phyloP scores from a whole-genome alignment of 2,113 vertebrate genomes.

The Cyprinus carpio region DNA sequence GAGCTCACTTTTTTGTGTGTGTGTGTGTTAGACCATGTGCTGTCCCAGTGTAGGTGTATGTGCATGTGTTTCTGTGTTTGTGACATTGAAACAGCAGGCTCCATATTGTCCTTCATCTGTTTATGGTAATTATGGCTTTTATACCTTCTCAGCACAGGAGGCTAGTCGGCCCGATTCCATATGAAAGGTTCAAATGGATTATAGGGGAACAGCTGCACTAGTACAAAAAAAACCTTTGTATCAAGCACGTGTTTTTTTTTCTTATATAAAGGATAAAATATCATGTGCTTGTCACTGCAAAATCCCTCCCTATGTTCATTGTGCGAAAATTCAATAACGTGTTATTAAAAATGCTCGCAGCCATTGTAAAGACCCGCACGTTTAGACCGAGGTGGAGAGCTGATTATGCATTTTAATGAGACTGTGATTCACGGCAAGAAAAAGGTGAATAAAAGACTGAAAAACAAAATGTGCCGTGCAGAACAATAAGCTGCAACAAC shows the following conservation, averaged over 20 bases:
- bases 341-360: constrained; percentile 79
- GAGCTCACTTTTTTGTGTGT: not conserved
- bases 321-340: constrained; percentile 68
- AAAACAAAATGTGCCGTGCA: constrained; percentile 67
- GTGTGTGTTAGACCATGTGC: not conserved
- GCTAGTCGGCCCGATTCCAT: constrained; percentile 65
- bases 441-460: constrained; percentile 50
- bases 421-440: constrained; percentile 57
- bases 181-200: constrained; percentile 67
- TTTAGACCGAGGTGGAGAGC: constrained; percentile 66
- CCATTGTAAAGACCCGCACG: constrained; percentile 67
- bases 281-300: constrained; percentile 40
- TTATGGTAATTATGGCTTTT: constrained; percentile 72
- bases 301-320: constrained; percentile 65
- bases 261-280: constrained; percentile 48
- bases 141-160: constrained; percentile 62
- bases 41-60: constrained; percentile 4
- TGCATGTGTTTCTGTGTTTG: constrained; percentile 40
- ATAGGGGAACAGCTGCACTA: constrained; percentile 68
- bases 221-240: constrained; percentile 46
- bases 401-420: constrained; percentile 72
- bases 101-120: constrained; percentile 72
- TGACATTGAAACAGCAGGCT: constrained; percentile 65
- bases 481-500: constrained; percentile 61
- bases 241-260: constrained; percentile 53